Conservation (phyloP, 2,113 vertebrate genomes). For the Argyrosomus japonicus region DNA sequence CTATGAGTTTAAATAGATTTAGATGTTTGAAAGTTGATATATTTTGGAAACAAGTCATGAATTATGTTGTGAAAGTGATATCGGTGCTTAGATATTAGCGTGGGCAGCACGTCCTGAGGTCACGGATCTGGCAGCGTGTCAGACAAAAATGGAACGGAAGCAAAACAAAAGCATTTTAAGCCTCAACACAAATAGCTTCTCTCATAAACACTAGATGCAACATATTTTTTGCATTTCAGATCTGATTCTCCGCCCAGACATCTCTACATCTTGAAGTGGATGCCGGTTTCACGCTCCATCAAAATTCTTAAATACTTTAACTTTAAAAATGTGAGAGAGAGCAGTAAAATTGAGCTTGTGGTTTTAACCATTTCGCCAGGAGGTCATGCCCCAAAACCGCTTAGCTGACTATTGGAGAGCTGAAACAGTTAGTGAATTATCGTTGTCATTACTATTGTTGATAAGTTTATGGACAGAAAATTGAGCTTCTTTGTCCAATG, state of each 20-base stretch:
- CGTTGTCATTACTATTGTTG: neutral
- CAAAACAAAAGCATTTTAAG: conserved; percentile 57
- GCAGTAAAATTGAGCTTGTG: neutral
- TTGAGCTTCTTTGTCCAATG: too few species aligned
- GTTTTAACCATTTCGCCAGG: neutral
- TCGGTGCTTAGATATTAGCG: conserved; percentile 39
- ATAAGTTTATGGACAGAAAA: neutral
- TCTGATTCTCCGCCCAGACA: conserved; percentile 26
- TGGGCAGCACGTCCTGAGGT: conserved; percentile 35
- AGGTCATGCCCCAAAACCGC: neutral
- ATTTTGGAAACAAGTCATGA: conserved; percentile 23
- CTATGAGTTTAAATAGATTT: conserved; percentile 16
- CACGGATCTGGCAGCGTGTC: conserved; percentile 41
- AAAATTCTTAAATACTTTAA: conserved; percentile 11
- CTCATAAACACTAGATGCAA: conserved; percentile 8
- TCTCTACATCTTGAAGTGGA: conserved; percentile 25
- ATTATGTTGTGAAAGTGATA: conserved; percentile 37
- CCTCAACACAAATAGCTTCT: conserved; percentile 38
- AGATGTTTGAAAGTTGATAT: neutral
- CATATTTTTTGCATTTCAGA: conserved; percentile 14
- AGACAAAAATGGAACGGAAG: conserved; percentile 46
- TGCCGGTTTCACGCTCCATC: conserved; percentile 17
- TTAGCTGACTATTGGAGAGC: neutral
- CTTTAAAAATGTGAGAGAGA: conserved; percentile 11
- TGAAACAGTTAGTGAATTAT: neutral